Base-by-base conservation (phyloP, 2,113 vertebrate species). In the Mustela lutreola region DNA sequence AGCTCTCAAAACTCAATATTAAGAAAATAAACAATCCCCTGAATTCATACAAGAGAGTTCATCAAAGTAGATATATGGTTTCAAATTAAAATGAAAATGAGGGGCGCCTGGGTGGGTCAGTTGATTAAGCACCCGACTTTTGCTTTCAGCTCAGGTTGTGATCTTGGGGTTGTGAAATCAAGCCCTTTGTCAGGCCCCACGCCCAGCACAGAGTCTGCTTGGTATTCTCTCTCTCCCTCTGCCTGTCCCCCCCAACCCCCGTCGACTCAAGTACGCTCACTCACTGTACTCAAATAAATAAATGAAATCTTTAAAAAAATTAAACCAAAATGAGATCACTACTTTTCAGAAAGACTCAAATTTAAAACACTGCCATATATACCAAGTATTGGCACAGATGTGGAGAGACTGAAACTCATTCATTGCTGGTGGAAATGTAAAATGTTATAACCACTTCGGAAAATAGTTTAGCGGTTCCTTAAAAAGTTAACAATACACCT, bases 41-140 rank as follows among this genome's bases (percentile, higher is more conserved):
- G 31, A 97, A 75, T 63, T 92, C 91, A 81, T 36, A 89, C n/a
- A 31, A 86, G 18, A 90, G 14, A 90, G 11, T 80, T 63, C n/a
- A 63, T 24, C 8, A n/a, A 76, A 90, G n/a, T 82, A 95, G 78
- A 90, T 62, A 81, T 6, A 31, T 10, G 19, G 42, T 45, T 75
- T 28, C 22, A 45, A 75, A 42, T 75, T 45, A 24, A 75, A 75
- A 75, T 39, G 24, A 9, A 48, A 78, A 48, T 31, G 67, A 70
- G 67, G 18, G 67, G 8, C 0, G 1, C 33, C 33, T 70, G 67
- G 16, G 33, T 70, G 67, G 67, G 33, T 36, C 67, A 70, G 33
- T 36, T 70, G 16, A 18, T 70, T 36, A 28, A 70, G 67, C 18
- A 36, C 36, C 33, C 4, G 2, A 36, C 33, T 70, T 16, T 4